A percentile compares a stretch with the other conserved stretches of the same genome.
Conservation (phyloP, 2,797 vertebrate genomes). For the Lepus townsendii region DNA sequence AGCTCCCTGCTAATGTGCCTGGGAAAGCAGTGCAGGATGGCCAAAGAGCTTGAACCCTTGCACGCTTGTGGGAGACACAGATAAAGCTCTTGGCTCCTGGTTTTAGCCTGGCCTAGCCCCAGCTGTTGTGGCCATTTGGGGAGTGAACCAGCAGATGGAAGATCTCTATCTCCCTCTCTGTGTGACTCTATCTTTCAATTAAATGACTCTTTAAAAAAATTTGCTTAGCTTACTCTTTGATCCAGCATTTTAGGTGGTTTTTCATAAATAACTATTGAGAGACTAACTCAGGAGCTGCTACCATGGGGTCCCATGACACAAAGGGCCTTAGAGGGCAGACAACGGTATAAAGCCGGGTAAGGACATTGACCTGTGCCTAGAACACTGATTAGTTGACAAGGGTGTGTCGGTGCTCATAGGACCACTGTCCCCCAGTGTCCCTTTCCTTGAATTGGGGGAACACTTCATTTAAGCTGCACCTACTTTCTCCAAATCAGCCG, state of each 20-base stretch:
- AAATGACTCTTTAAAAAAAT: too few species aligned
- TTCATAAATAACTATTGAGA: not conserved
- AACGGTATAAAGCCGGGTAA: not conserved
- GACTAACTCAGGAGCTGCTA: not conserved
- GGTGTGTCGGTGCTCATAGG: not conserved
- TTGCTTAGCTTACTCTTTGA: not conserved
- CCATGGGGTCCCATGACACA: not conserved
- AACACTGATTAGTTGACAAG: not conserved
- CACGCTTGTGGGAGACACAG: too few species aligned
- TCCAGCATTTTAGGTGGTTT: not conserved
- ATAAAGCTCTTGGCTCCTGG: too few species aligned
- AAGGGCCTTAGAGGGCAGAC: not conserved
- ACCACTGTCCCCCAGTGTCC: accelerated
- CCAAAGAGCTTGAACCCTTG: too few species aligned
- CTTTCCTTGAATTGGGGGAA: not conserved
- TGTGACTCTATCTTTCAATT: too few species aligned
- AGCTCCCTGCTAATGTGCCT: too few species aligned
- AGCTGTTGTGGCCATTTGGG: too few species aligned
- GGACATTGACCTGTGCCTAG: not conserved
- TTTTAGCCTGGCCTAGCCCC: too few species aligned
- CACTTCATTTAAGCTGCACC: not conserved
- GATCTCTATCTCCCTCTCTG: too few species aligned
- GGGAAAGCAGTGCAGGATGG: too few species aligned
- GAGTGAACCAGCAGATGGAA: too few species aligned
- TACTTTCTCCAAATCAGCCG: not conserved